These are phyloP conservation scores for Drosophila tani DNA, from an alignment of 1,140 invertebrate genomes.

Conservation along the genomic window DNA sequence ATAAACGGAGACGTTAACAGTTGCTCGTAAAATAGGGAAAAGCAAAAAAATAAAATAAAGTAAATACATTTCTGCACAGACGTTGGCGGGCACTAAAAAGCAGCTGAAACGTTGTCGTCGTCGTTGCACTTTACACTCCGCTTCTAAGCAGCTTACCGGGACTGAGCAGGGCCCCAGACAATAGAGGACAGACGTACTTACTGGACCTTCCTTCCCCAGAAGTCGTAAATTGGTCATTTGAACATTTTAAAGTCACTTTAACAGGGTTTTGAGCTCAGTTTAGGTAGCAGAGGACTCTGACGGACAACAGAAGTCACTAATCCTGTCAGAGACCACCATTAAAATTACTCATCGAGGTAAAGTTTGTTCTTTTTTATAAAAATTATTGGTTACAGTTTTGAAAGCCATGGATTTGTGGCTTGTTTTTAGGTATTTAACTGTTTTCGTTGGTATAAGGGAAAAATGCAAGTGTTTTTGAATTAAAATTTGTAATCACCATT, in stretches of 20 bases:
- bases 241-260: conserved; percentile 55
- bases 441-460: too few relatives aligned
- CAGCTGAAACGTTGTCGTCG: conserved; percentile 11
- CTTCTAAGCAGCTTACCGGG: conserved; percentile 51
- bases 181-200: conserved; percentile 10
- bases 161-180: conserved; percentile 8
- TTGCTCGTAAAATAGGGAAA: conserved; percentile 38
- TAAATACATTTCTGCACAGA: conserved; percentile 46
- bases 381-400: background rate
- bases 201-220: background rate
- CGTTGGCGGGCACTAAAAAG: conserved; percentile 31
- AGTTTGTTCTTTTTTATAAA: background rate
- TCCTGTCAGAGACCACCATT: background rate
- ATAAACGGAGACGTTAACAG: conserved; percentile 40
- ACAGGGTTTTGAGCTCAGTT: background rate
- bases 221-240: conserved; percentile 68
- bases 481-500: too few relatives aligned
- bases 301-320: background rate
- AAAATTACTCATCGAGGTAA: background rate
- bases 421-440: background rate
- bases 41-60: conserved; percentile 16
- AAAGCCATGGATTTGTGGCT: background rate
- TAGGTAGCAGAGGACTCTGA: background rate
- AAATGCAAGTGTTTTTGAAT: too few relatives aligned
- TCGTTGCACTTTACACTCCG: conserved; percentile 34